Percentiles rank a stretch among this genome's conserved stretches.
Conservation (phyloP, 1,140 invertebrate genomes). For the Tetranychus urticae region DNA sequence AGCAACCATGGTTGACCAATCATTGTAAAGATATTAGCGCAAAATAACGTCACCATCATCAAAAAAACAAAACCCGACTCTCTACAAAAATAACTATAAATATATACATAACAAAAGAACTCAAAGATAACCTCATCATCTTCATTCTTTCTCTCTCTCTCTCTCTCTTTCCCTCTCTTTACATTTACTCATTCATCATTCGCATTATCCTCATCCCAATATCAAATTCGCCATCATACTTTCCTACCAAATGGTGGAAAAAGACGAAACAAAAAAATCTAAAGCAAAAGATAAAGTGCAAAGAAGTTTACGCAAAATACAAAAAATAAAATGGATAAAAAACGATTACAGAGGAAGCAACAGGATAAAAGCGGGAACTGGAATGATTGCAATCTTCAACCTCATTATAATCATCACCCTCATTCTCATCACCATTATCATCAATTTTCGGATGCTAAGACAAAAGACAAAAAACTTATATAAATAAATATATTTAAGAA, state of each 20-base stretch:
- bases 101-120: no score
- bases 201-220: neutral
- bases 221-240: neutral
- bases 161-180: neutral
- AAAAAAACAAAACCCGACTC: no score
- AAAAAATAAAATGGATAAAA: neutral
- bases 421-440: no score
- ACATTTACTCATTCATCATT: neutral
- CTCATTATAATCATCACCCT: no score
- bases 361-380: neutral
- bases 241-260: neutral
- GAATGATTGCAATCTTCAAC: neutral
- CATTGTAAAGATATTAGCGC: no score
- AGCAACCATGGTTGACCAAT: no score
- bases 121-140: no score
- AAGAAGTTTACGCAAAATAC: neutral
- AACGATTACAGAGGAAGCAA: neutral
- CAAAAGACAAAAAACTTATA: no score
- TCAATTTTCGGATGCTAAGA: no score
- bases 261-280: neutral
- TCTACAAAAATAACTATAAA: no score
- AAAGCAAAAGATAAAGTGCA: neutral
- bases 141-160: neutral
- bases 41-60: no score
- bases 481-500: no score